Conservation (phyloP, 2,888 invertebrate species). For the Ochlodes sylvanus region DNA sequence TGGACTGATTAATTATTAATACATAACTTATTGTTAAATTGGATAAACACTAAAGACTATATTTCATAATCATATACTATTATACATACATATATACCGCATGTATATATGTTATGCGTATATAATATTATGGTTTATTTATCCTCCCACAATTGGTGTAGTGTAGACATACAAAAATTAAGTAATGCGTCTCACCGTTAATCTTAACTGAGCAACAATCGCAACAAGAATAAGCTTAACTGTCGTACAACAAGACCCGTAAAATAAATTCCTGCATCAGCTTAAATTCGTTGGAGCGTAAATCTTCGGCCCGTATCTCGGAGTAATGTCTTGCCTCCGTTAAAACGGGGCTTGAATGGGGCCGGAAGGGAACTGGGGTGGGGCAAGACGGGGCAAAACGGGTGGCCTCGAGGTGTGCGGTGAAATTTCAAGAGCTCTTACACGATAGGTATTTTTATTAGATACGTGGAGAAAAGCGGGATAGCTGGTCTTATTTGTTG, state of each 20-base stretch:
- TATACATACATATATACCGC: too few species aligned
- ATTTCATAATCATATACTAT: too few species aligned
- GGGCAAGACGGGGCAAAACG: slow-evolving; percentile 39
- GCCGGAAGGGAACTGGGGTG: slow-evolving; percentile 4
- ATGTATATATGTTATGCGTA: too few species aligned
- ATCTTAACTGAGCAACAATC: background rate
- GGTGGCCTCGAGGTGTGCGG: slow-evolving; percentile 38
- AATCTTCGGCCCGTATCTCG: slow-evolving; percentile 56
- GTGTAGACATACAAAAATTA: too few species aligned
- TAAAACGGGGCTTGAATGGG: slow-evolving; percentile 45
- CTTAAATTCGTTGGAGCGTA: slow-evolving; percentile 51
- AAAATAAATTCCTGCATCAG: slow-evolving; percentile 46
- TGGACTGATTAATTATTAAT: too few species aligned
- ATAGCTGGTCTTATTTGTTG: slow-evolving; percentile 40
- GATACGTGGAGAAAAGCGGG: slow-evolving; percentile 49
- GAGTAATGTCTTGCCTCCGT: slow-evolving; percentile 60
- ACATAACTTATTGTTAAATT: too few species aligned
- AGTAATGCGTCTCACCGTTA: background rate
- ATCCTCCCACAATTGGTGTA: too few species aligned
- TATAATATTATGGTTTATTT: too few species aligned
- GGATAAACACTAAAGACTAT: too few species aligned
- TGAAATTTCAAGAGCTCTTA: slow-evolving; percentile 72
- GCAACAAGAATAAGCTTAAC: background rate
- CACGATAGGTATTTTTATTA: slow-evolving; percentile 64
- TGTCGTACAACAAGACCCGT: slow-evolving; percentile 35